These are phyloP conservation scores for Elgonia sp. DNA, from an alignment of 2,888 invertebrate species.

Conservation along the genomic window DNA sequence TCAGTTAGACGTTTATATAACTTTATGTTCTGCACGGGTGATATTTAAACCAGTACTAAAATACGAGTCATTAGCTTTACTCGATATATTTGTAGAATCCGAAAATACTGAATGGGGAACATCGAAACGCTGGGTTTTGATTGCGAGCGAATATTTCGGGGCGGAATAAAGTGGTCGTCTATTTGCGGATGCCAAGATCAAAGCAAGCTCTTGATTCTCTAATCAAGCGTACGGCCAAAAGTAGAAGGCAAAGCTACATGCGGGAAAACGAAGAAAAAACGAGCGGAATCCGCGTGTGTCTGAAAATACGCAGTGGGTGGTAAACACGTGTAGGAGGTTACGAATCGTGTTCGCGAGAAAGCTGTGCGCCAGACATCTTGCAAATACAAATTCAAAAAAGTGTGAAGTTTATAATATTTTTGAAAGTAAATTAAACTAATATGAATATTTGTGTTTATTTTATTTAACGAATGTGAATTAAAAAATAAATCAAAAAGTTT, in stretches of 20 bases:
- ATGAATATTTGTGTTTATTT: too few species aligned
- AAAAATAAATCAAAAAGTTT: too few species aligned
- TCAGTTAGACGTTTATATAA: too few species aligned
- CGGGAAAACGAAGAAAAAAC: slow-evolving; percentile 3
- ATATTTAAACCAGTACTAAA: too few species aligned
- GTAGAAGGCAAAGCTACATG: not conserved
- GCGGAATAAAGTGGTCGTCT: slow-evolving; percentile 19
- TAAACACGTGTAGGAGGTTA: slow-evolving; percentile 30
- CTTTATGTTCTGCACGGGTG: too few species aligned
- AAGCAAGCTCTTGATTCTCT: slow-evolving; percentile 23
- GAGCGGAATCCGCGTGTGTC: not conserved
- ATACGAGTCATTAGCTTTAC: too few species aligned
- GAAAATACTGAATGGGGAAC: not conserved
- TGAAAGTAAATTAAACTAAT: too few species aligned
- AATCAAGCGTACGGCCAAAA: slow-evolving; percentile 17
- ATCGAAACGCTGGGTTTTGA: slow-evolving; percentile 11
- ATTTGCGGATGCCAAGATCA: slow-evolving; percentile 28
- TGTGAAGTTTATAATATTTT: too few species aligned
- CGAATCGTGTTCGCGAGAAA: not conserved
- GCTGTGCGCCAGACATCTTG: not conserved
- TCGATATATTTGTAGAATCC: not conserved
- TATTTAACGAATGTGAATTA: too few species aligned
- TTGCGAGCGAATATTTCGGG: slow-evolving; percentile 21
- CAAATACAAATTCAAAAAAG: too few species aligned
- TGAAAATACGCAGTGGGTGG: slow-evolving; percentile 40